Evolutionary conservation across 2,888 invertebrate species (phyloP), one percentile per base, ranked within the genome.

Genomic region (Chrysina gloriosa): DNA sequence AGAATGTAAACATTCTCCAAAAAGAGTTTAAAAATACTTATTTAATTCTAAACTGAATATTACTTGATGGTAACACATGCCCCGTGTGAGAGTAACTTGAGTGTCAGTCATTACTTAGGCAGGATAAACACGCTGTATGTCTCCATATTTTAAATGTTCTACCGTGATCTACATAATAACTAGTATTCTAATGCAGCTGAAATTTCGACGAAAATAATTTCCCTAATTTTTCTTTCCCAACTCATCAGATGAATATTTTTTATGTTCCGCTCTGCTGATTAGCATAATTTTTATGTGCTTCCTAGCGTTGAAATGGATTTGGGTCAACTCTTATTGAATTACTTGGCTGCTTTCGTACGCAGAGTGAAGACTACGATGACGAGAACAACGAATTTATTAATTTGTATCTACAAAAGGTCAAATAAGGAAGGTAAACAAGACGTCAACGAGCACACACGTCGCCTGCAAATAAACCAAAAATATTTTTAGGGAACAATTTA

Each of bases 341-440:
- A 31, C 19, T 31, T 7, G 16, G 25, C 14, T 19, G 52, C 7
- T 31, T 52, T 52, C 52, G 19, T 31, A 31, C 2, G 31, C 52
- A 14, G 31, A 29, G 14, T n/a, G 31, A 19, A 52, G 6, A 31
- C 52, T 31, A n/a, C 2, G 16, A 52, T 16, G 19, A 16, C 3
- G 31, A 29, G 6, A 11, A 29, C 29, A 19, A 14, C 31, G 3
- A 52, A 52, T 58, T 58, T 58, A 58, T 58, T 58, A 58, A 58
- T 39, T 58, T 58, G 27, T 23, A 58, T 58, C 23, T 39, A 52
- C 14, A 52, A 39, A 39, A 14, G 36, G 58, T n/a, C 39, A 19
- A 58, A 58, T 58, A 39, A 58, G 58, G 14, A 39, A 58, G 39
- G 39, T 39, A 58, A 58, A 58, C 56, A 58, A 58, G 31, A 52